phyloP scores from a whole-genome alignment of 2,113 vertebrate genomes.

The Macquaria australasica region DNA sequence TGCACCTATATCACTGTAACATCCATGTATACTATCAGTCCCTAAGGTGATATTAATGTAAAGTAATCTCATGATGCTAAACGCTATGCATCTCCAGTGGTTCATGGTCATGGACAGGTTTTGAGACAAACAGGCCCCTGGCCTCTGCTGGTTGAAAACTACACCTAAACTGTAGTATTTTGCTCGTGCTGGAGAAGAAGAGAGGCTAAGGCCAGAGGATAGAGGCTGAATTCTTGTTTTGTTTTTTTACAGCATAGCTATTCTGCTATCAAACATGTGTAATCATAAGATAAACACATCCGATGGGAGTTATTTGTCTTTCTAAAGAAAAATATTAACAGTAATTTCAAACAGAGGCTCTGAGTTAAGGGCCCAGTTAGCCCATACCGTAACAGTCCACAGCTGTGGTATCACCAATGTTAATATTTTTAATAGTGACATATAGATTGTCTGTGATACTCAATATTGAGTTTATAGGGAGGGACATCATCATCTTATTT shows the following conservation, averaged over 20 bases:
- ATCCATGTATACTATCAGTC: background rate
- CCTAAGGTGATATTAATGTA: background rate
- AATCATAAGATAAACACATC: no score
- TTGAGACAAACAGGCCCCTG: background rate
- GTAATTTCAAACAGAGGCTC: background rate
- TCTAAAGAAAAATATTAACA: no score
- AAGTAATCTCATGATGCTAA: background rate
- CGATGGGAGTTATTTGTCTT: no score
- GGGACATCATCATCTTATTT: background rate
- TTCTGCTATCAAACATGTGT: no score
- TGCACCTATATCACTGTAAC: background rate
- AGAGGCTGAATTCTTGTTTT: no score
- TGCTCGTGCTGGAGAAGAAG: no score
- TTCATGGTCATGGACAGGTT: background rate
- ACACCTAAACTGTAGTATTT: no score
- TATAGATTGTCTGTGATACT: background rate
- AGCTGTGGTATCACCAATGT: background rate
- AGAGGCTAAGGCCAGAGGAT: no score
- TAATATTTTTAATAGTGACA: background rate
- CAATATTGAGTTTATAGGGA: background rate
- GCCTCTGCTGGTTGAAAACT: background rate
- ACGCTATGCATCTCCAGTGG: background rate
- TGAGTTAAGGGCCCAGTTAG: background rate
- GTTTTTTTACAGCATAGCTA: no score
- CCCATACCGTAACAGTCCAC: background rate